These are phyloP conservation scores for Thymelicus sylvestris DNA, from an alignment of 2,888 invertebrate genomes.

Conservation along the genomic window DNA sequence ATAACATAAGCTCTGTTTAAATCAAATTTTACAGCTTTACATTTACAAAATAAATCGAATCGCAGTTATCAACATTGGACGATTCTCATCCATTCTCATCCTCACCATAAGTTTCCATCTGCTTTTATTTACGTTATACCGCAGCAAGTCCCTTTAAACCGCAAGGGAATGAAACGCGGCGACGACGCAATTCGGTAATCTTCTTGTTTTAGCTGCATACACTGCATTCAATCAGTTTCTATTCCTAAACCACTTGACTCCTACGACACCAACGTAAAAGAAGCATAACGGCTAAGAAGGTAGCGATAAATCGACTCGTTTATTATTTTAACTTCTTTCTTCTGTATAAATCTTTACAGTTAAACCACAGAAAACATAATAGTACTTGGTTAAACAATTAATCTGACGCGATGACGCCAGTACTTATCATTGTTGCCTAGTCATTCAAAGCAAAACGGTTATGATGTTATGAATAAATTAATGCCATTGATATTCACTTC, in stretches of 20 bases:
- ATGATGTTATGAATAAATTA: slow-evolving; percentile 17
- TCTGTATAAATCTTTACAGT: neutral
- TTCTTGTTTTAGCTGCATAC: too few species aligned
- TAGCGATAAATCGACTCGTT: too few species aligned
- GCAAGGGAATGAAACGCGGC: slow-evolving; percentile 42
- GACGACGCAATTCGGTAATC: slow-evolving; percentile 12
- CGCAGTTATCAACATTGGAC: too few species aligned
- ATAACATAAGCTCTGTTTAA: too few species aligned
- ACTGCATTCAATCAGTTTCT: slow-evolving; percentile 3
- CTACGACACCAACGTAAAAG: neutral
- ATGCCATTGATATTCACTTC: slow-evolving; percentile 42
- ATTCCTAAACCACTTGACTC: neutral
- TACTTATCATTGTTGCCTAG: slow-evolving; percentile 40
- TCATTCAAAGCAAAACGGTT: slow-evolving; percentile 21
- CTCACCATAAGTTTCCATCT: too few species aligned
- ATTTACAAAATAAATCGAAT: too few species aligned
- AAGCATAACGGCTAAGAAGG: too few species aligned
- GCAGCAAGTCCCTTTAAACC: slow-evolving; percentile 44
- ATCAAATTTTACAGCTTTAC: too few species aligned
- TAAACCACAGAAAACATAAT: too few species aligned
- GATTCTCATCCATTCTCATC: too few species aligned
- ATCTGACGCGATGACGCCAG: neutral
- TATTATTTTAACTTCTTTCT: too few species aligned
- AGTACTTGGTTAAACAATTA: too few species aligned
- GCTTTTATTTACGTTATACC: neutral